Conservation (phyloP, 2,888 invertebrate genomes). For the Luperina testacea region DNA sequence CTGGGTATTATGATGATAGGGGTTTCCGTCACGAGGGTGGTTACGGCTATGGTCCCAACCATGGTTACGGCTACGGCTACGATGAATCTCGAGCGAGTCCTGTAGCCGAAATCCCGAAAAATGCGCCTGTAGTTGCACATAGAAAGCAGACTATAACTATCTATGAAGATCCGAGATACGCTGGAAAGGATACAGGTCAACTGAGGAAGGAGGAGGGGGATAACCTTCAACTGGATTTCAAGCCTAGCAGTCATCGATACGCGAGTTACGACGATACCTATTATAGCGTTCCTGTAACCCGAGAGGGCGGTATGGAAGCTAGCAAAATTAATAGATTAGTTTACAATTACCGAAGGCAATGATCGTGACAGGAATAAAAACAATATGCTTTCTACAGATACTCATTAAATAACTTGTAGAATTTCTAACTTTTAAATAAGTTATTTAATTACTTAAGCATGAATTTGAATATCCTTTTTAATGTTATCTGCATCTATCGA, state of each 20-base stretch:
- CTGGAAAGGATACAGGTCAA: constrained; percentile 82
- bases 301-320: constrained; percentile 81
- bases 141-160: constrained; percentile 88
- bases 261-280: constrained; percentile 86
- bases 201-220: constrained; percentile 84
- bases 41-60: constrained; percentile 82
- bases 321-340: constrained; percentile 89
- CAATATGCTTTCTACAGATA: constrained; percentile 75
- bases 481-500: neutral
- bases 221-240: constrained; percentile 84
- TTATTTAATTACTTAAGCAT: constrained; percentile 19
- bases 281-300: constrained; percentile 76
- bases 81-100: constrained; percentile 82
- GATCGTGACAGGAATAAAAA: constrained; percentile 49
- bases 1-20: constrained; percentile 84
- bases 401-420: constrained; percentile 67
- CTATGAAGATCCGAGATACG: constrained; percentile 88
- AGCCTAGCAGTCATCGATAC: constrained; percentile 86
- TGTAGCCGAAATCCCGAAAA: constrained; percentile 80
- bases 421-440: constrained; percentile 17
- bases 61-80: constrained; percentile 84
- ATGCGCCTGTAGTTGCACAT: constrained; percentile 84
- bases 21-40: constrained; percentile 85
- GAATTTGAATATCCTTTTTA: neutral
- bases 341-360: constrained; percentile 87